phyloP scores from a whole-genome alignment of 2,888 invertebrate species.

The Uropetala carovei region DNA sequence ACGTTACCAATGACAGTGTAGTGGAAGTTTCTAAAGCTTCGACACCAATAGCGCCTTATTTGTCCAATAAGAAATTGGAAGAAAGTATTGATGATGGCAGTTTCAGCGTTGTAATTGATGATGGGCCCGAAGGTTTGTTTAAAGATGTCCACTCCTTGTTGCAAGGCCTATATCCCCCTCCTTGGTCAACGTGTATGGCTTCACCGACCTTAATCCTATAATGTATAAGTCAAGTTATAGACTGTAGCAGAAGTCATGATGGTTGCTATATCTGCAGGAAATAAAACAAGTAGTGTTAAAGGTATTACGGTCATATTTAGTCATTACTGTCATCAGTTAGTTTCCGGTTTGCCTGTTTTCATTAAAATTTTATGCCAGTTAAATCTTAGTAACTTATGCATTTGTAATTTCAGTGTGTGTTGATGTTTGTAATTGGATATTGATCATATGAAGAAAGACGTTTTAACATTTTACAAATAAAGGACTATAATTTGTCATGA shows the following conservation, averaged over 20 bases:
- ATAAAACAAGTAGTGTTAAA: constrained; percentile 20
- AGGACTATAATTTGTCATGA: too few relatives aligned
- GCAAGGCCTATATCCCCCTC: not conserved
- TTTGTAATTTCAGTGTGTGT: too few relatives aligned
- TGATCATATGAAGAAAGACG: too few relatives aligned
- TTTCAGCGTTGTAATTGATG: constrained; percentile 50
- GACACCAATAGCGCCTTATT: constrained; percentile 24
- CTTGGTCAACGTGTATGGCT: constrained; percentile 42
- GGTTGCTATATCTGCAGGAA: constrained; percentile 43
- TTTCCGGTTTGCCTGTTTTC: too few relatives aligned
- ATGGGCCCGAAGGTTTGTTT: constrained; percentile 42
- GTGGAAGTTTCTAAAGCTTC: constrained; percentile 44
- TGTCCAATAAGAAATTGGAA: not conserved
- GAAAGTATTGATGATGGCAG: constrained; percentile 15
- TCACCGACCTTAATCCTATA: constrained; percentile 53
- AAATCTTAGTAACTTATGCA: too few relatives aligned
- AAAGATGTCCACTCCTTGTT: not conserved
- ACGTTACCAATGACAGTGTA: constrained; percentile 25
- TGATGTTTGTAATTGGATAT: too few relatives aligned
- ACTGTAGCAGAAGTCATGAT: constrained; percentile 19
- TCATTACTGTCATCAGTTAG: too few relatives aligned
- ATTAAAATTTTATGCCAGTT: too few relatives aligned
- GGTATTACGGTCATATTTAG: not conserved
- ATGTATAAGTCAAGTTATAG: constrained; percentile 4
- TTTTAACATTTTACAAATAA: too few relatives aligned